Evolutionary conservation across 2,888 invertebrate species (phyloP).

Genomic region (Hoplodrina ambigua): DNA sequence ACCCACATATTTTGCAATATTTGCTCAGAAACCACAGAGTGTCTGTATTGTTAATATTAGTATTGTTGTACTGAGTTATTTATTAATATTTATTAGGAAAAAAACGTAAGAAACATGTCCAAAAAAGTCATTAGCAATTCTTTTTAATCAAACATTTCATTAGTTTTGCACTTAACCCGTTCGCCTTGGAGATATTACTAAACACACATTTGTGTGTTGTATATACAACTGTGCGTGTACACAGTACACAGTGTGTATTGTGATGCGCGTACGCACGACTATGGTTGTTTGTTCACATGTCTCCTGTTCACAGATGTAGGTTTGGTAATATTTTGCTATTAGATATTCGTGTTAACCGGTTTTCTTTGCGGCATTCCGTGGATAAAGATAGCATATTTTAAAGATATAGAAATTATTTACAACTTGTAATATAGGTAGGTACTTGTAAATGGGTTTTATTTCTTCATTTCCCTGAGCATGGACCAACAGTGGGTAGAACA

Average conservation of each 20-base stretch:
- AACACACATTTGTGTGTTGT: conserved; percentile 56
- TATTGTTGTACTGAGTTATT: conserved; percentile 22
- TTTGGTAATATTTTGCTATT: conserved; percentile 50
- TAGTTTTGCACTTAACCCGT: conserved; percentile 50
- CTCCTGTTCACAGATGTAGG: conserved; percentile 35
- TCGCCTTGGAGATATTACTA: conserved; percentile 60
- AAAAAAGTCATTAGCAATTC: conserved; percentile 10
- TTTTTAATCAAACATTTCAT: conserved; percentile 39
- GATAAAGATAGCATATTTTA: conserved; percentile 29
- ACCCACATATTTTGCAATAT: conserved; percentile 60
- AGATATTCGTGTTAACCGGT: conserved; percentile 44
- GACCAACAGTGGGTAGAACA: background rate
- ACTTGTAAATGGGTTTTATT: conserved; percentile 18
- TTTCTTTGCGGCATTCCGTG: conserved; percentile 35
- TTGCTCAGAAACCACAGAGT: conserved; percentile 31
- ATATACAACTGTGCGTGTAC: conserved; percentile 58
- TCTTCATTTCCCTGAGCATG: background rate
- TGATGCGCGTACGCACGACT: conserved; percentile 41
- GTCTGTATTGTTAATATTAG: conserved; percentile 21
- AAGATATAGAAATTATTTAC: conserved; percentile 19
- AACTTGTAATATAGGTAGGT: conserved; percentile 6
- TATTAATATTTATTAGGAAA: too few relatives aligned
- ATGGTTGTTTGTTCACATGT: conserved; percentile 41
- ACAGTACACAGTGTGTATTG: conserved; percentile 33
- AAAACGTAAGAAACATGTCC: too few relatives aligned